Conservation (phyloP, 2,797 vertebrate genomes). For the Simalia tracyae region DNA sequence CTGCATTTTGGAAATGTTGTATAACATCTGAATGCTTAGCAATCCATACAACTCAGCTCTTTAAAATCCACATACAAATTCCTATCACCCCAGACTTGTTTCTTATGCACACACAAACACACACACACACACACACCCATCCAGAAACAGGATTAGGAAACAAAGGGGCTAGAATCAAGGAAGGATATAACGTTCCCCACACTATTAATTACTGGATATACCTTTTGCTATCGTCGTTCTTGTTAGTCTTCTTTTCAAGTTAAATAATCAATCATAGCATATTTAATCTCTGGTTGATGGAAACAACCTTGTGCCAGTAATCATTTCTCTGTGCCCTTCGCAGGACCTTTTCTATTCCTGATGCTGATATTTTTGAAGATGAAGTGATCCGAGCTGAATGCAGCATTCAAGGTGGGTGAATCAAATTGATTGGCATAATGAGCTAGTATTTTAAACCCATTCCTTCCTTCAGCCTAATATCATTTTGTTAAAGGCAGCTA, state of each 20-base stretch:
- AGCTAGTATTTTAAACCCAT: not conserved
- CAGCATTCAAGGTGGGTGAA: not conserved
- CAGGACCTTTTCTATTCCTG: conserved; percentile 15
- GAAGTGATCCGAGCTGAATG: conserved; percentile 14
- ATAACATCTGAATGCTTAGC: conserved; percentile 7
- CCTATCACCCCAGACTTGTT: conserved; percentile 13
- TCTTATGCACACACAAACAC: conserved; percentile 17
- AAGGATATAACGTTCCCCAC: conserved; percentile 18
- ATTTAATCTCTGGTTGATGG: conserved; percentile 28
- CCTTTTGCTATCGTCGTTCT: conserved; percentile 23
- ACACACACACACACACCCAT: too few species aligned
- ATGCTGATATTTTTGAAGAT: conserved; percentile 24
- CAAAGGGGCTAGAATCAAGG: not conserved
- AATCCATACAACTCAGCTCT: conserved; percentile 3
- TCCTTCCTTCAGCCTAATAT: conserved; percentile 27
- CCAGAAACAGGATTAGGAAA: not conserved
- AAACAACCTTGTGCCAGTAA: not conserved
- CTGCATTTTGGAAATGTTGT: not conserved
- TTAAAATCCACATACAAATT: conserved; percentile 10
- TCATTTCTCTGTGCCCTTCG: not conserved
- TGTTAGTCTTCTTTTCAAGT: not conserved
- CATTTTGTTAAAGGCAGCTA: not conserved
- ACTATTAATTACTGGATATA: conserved; percentile 4
- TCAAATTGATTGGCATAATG: not conserved
- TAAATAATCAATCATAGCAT: not conserved